A percentile compares a stretch with the other conserved stretches of the same genome.
Evolutionary conservation across 2,113 vertebrate genomes (phyloP).

Genomic region (Hyla sarda): DNA sequence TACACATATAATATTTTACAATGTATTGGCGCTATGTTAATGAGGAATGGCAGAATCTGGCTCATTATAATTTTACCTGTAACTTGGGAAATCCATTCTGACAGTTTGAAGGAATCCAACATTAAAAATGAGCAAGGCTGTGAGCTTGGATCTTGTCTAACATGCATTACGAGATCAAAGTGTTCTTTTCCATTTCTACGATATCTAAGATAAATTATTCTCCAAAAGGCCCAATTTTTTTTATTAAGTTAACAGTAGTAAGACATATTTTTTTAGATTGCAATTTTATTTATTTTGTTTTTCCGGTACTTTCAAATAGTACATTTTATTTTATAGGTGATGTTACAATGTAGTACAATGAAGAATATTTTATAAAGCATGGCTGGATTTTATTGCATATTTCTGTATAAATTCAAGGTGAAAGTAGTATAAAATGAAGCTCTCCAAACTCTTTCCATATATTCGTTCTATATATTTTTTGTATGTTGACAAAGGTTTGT

Average conservation of each 20-base stretch:
- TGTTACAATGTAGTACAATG: background rate
- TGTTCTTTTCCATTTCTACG: constrained; percentile 5
- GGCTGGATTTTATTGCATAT: background rate
- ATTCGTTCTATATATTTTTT: too few species aligned
- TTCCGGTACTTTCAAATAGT: too few species aligned
- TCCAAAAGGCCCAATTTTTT: constrained; percentile 2
- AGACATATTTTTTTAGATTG: background rate
- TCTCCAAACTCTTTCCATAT: too few species aligned
- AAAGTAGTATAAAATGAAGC: too few species aligned
- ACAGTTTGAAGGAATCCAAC: constrained; percentile 47
- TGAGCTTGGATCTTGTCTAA: constrained; percentile 40
- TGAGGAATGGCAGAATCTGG: constrained; percentile 48
- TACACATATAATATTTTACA: constrained; percentile 11
- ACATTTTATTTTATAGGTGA: too few species aligned
- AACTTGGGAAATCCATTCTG: constrained; percentile 48
- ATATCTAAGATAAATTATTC: background rate
- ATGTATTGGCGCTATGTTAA: constrained; percentile 25
- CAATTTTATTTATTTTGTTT: background rate
- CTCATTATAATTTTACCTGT: constrained; percentile 54
- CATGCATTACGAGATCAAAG: constrained; percentile 31
- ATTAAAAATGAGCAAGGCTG: constrained; percentile 39
- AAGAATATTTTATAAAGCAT: background rate
- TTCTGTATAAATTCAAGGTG: background rate
- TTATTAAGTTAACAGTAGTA: background rate
- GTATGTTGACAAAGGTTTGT: too few species aligned